phyloP scores from a whole-genome alignment of 2,888 invertebrate genomes.

The Andrena bicolor region DNA sequence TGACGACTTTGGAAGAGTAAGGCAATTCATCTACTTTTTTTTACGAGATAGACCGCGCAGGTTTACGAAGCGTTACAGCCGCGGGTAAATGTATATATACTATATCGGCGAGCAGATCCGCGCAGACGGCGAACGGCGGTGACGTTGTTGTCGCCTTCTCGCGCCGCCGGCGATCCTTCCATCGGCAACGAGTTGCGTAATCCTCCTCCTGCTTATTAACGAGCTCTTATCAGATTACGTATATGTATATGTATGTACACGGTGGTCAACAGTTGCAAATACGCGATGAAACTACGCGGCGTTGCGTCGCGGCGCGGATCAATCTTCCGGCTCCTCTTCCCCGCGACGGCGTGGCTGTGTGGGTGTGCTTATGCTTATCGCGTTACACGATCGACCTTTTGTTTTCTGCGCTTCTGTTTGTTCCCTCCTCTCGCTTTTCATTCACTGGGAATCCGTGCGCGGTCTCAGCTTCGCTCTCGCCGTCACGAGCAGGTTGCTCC shows the following conservation, averaged over 20 bases:
- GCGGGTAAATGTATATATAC: conserved; percentile 8
- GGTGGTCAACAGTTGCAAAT: conserved; percentile 42
- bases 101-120: not conserved
- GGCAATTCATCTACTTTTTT: conserved; percentile 50
- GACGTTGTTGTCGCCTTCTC: not conserved
- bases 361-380: conserved; percentile 26
- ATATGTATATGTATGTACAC: conserved; percentile 54
- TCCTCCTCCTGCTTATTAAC: conserved; percentile 30
- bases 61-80: conserved; percentile 10
- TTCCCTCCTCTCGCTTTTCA: not conserved
- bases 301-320: conserved; percentile 47
- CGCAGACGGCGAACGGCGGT: not conserved
- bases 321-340: conserved; percentile 43
- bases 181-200: conserved; percentile 31
- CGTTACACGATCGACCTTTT: conserved; percentile 44
- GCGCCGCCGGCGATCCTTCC: conserved; percentile 6
- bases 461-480: conserved; percentile 83
- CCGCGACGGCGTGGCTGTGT: conserved; percentile 20
- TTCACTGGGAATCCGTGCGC: conserved; percentile 82
- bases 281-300: conserved; percentile 33
- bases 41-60: conserved; percentile 28
- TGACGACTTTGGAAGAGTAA: conserved; percentile 54
- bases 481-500: conserved; percentile 80
- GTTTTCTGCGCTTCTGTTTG: conserved; percentile 17
- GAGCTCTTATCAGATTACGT: conserved; percentile 62